Evolutionary conservation across 2,113 vertebrate species (phyloP), one percentile per base, ranked within the genome.

Genomic region (Ophthalmolycus amberensis): DNA sequence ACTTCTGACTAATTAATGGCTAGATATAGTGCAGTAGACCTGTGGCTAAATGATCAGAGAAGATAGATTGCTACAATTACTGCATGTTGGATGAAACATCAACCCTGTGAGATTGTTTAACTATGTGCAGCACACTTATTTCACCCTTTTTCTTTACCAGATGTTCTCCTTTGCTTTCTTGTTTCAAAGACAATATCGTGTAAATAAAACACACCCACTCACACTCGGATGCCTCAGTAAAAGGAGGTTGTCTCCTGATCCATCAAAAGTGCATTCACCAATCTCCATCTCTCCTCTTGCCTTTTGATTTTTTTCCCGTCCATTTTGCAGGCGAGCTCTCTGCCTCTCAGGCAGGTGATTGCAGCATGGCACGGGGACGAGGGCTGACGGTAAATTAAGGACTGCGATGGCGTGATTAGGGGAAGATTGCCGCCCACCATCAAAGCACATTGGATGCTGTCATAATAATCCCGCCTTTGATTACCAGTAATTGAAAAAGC

Each of bases 351-450:
- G 93, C 73, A 79, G 75, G 85, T 83, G 90, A 90, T 92, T 93
- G 94, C 88, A 78, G 91, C 77, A 78, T 89, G 79, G 92, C 88
- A 90, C 90, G 8, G 87, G 90, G 93, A 92, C 84, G 75, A 90
- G 84, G 93, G 87, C 81, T 94, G 95, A 95, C 91, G 95, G 94
- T 76, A 95, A 96, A 95, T 95, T 94, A 97, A 96, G 94, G 92
- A 94, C 91, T 90, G 48, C 71, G 79, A 92, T 92, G 80, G 88
- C 82, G 79, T 93, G 95, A 96, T 96, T 95, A 94, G 92, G 80
- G 78, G 87, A 85, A 90, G 91, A 95, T 94, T 94, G 95, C 85
- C 91, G 85, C 86, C 88, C 92, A 90, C 75, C 69, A 91, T 95
- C 92, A 95, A 92, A 87, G 92, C 92, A 89, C 80, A 90, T 84